Evolutionary conservation across 2,888 invertebrate species (phyloP), one percentile per base, ranked within the genome.

Genomic region (Scaptomyza tumidula): DNA sequence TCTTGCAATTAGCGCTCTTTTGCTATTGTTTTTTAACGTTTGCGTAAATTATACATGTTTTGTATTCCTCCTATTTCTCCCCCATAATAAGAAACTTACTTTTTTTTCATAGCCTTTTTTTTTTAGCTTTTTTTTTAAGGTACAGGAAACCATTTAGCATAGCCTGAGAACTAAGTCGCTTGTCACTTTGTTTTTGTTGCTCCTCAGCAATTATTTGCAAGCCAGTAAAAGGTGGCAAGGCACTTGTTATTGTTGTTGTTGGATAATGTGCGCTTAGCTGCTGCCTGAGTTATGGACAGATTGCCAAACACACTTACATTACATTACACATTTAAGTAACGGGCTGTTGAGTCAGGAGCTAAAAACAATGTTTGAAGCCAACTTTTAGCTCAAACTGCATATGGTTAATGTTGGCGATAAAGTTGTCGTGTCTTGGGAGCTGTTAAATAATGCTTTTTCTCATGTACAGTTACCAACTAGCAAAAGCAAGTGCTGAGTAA

Each of bases 141-240:
- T 58, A 65, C 78, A 86, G 82, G 82, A 83, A 83, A 86, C 76
- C 86, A 83, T 83, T 83, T 84, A 86, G 81, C 84, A 79, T 68
- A 69, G 82, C 86, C 84, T 83, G 83, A 83, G 83, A 83, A 83
- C 83, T 67, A 81, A 83, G 86, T 65, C 70, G 84, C 81, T 65
- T 83, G 83, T 86, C 82, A 83, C 78, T 83, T 80, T 71, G 83
- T 60, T 11, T 33, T 33, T 11, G 33, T 11, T 13, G 45, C 48
- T 13, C 6, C 70, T 63, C 63, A 37, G 58, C 63, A 71, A 78
- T 86, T 78, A 71, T 56, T 70, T 78, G 57, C 66, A 70, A 70
- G 62, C 46, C 50, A 65, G 68, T 81, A 77, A 83, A 81, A 81
- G 84, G 81, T 86, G 81, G 72, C 85, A 71, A 73, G 59, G 59